Evolutionary conservation across 2,113 vertebrate genomes (phyloP), one percentile per base, ranked within the genome.

Genomic region (Diadophis punctatus): DNA sequence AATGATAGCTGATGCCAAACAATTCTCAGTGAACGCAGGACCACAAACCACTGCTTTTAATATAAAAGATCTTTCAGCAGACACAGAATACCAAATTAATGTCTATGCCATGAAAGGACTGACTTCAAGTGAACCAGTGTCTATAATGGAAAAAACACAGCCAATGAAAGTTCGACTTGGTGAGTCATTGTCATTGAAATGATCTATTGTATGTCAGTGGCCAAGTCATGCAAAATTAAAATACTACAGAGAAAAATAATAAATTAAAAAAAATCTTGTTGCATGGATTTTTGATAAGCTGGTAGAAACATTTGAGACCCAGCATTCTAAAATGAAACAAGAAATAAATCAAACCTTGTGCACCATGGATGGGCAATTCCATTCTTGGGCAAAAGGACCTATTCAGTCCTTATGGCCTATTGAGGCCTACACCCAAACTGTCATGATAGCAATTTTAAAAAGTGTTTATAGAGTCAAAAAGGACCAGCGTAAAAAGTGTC

Each of bases 1-100:
- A 39, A 98, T 99, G 99, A 96, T 97, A 58, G 25, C 97, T 0
- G 99, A 98, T 86, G 97, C 97, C 92, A 98, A 98, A 58, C 97
- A 98, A 0, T 98, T 99, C 9, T 98, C 98, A 53, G 93, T 99
- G 74, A 99, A 98, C 14, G 96, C 99, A 91, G 98, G 98, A 27
- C 96, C 98, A 27, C 94, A 96, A 20, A 98, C 98, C 48, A 99
- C 98, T 89, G 97, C 96, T 0, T 97, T 98, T 56, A 98, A 97
- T 85, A 97, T 99, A 63, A 97, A 98, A 55, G 98, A 99, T 93
- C 98, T 99, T 53, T 98, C 97, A 87, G 97, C 99, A 22, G 98
- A 99, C 93, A 99, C 98, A 0, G 97, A 98, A 86, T 99, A 99
- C 93, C 98, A 99, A 95, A 98, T 99, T 93, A 98, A 97, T 39